These are phyloP conservation scores for Ellobium chinense DNA, from an alignment of 2,888 invertebrate genomes.

Conservation along the genomic window DNA sequence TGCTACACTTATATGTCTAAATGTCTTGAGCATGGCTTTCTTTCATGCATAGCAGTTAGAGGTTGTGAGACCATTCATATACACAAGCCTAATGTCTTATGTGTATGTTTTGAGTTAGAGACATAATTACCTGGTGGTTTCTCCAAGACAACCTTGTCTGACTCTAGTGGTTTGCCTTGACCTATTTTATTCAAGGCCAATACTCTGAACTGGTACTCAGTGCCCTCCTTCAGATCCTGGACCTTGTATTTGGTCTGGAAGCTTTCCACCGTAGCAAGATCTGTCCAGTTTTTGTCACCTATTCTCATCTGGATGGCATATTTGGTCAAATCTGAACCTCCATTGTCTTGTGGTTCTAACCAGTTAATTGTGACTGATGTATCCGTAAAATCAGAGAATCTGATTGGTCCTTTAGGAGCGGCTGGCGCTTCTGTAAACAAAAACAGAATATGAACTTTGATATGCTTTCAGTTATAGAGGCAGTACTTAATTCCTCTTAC, in stretches of 20 bases:
- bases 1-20: too few relatives aligned
- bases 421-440: constrained; percentile 65
- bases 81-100: too few relatives aligned
- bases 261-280: constrained; percentile 84
- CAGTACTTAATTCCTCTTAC: too few relatives aligned
- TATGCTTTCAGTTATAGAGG: too few relatives aligned
- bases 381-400: constrained; percentile 82
- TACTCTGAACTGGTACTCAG: constrained; percentile 68
- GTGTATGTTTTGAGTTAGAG: too few relatives aligned
- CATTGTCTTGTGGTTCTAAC: constrained; percentile 68
- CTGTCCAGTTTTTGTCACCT: constrained; percentile 91
- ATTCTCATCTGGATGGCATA: constrained; percentile 65
- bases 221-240: constrained; percentile 83
- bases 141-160: constrained; percentile 60
- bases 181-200: constrained; percentile 67
- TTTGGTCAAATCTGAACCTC: constrained; percentile 63
- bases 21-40: too few relatives aligned
- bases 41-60: too few relatives aligned
- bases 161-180: constrained; percentile 61
- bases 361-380: constrained; percentile 65
- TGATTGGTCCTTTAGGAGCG: constrained; percentile 70
- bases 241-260: constrained; percentile 57
- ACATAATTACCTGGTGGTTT: constrained; percentile 84
- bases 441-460: too few relatives aligned
- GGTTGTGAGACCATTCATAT: too few relatives aligned